Conservation (phyloP, 2,888 invertebrate genomes). For the Camponotus fellah region DNA sequence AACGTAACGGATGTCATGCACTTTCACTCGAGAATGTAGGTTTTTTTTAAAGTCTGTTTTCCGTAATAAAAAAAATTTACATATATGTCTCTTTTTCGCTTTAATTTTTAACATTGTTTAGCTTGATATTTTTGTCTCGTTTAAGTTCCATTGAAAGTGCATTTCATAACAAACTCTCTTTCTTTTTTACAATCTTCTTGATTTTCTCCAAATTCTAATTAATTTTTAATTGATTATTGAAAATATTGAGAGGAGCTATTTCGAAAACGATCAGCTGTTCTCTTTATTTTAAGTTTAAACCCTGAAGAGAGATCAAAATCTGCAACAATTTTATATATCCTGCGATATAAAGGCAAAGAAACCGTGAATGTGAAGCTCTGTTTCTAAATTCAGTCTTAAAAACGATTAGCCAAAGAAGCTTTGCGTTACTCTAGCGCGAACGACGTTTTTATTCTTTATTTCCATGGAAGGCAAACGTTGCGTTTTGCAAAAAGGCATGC, state of each 20-base stretch:
- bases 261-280: neutral
- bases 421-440: neutral
- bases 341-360: neutral
- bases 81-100: neutral
- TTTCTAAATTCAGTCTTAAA: slow-evolving; percentile 37
- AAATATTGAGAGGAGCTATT: neutral
- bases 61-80: neutral
- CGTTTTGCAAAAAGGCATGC: neutral
- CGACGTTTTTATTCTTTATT: neutral
- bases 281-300: slow-evolving; percentile 1
- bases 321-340: neutral
- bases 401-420: slow-evolving; percentile 3
- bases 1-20: neutral
- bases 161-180: neutral
- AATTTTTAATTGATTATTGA: neutral
- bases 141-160: neutral
- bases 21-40: neutral
- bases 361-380: slow-evolving; percentile 15
- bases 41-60: slow-evolving; percentile 4
- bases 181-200: neutral
- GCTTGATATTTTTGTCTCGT: neutral
- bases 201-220: neutral
- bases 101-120: neutral
- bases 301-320: neutral
- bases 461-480: neutral